Evolutionary conservation across 2,113 vertebrate species (phyloP), one percentile per base, ranked within the genome.

Genomic region (Chrysochloris asiatica): DNA sequence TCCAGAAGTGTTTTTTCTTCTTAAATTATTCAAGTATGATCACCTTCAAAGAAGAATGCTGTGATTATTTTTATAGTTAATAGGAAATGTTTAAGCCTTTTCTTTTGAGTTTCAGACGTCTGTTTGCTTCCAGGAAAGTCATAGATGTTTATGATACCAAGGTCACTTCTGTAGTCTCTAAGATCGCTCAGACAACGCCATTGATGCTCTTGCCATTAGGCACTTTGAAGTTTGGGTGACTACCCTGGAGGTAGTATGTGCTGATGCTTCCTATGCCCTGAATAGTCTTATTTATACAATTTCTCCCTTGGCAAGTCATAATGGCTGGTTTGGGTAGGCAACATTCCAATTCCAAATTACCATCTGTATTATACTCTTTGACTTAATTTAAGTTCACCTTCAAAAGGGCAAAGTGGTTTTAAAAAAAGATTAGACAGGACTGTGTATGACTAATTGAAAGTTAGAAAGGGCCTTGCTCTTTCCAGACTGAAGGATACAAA

Each of bases 361-460:
- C 78, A 28, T 80, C 48, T 95, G 13, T 77, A 78, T 91, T 93
- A 36, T 92, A 71, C 95, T 91, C 93, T 96, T 94, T 0, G 10
- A 92, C 83, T 96, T 95, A 92, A 92, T 94, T 85, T 92, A 94
- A 95, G 92, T 95, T 95, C 90, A 95, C 94, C 93, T 95, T 92
- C 77, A 92, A 93, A 94, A 96, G 83, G 83, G 92, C 79, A 92
- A 71, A 97, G 93, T 87, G 91, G 91, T 94, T 95, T 95, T 85
- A 92, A 91, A 93, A 91, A 56, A 94, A 97, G 93, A 97, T 95
- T 91, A 95, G 95, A 94, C 6, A 63, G 67, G 93, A 94, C 88
- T 87, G 87, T 52, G 36, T 94, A 48, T 96, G 89, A 92, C 89
- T 96, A 97, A 96, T 84, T 94, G 96, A 95, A 96, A 97, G 83